Base-by-base conservation (phyloP, 2,888 invertebrate genomes). In the Drosophila nr. medialis region DNA sequence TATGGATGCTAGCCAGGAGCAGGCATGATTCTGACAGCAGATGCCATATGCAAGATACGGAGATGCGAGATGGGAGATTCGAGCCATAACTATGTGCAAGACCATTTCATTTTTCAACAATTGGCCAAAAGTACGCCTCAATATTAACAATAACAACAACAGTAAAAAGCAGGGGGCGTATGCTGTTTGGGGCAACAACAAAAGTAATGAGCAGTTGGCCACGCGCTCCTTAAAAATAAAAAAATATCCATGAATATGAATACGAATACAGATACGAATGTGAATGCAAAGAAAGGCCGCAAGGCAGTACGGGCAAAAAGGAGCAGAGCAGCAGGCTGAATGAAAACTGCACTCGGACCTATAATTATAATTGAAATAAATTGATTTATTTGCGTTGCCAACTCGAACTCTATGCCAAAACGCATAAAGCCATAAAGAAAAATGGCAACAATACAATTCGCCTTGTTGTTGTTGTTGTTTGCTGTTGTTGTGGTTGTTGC, bases 291-390 rank as follows among this genome's bases (percentile, higher is more conserved):
- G n/a, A 66, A 66, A 71, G 48, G 64, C 77, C 81, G 49, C 38
- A 55, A 55, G 77, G 77, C 72, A 61, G 49, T 15, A n/a, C 24
- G 45, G 42, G 27, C 34, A 53, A 45, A 62, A 62, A 54, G 62
- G 32, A 66, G 56, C 56, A 50, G 55, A 56, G 48, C 51, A 58
- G 59, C 50, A 58, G 59, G 53, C 49, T 50, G 49, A 49, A 51
- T 24, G 38, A 34, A 64, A 66, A 72, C 78, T 77, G 75, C 78
- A 75, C 77, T 65, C 72, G 70, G 59, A 60, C 72, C 91, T 92
- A 86, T 92, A 92, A 92, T 92, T 92, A 92, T 91, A 92, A 92
- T 91, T 91, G 91, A 92, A 91, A 92, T 91, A 90, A 92, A 92
- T 92, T 92, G 91, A 92, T 92, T 92, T 92, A 91, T 91, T 87